Percentiles rank a stretch among this genome's conserved stretches.
These are phyloP conservation scores for Pseudomyrmex sp. DNA, from an alignment of 1,140 invertebrate species.

Conservation along the genomic window DNA sequence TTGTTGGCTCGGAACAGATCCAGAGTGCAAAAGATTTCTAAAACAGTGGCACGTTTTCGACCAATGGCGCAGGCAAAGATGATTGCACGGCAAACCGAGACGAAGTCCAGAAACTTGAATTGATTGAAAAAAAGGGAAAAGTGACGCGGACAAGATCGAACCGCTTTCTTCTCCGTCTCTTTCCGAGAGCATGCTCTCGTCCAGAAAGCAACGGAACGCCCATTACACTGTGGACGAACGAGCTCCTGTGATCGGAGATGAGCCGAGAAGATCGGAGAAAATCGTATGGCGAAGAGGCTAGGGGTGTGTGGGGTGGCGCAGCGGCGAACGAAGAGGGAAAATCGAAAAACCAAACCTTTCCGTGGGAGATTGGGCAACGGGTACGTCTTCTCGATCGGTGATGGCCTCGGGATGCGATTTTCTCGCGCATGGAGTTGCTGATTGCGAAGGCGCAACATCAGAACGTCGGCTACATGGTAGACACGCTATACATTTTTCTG, in stretches of 20 bases:
- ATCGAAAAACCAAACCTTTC: slow-evolving; percentile 68
- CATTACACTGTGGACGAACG: slow-evolving; percentile 64
- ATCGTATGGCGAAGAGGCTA: slow-evolving; percentile 23
- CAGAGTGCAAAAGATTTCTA: slow-evolving; percentile 16
- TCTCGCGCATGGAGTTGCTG: slow-evolving; percentile 66
- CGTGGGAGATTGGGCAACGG: slow-evolving; percentile 65
- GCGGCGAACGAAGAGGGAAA: slow-evolving; percentile 31
- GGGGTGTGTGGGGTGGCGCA: not conserved
- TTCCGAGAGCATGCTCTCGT: slow-evolving; percentile 17
- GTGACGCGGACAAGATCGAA: slow-evolving; percentile 13
- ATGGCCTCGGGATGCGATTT: slow-evolving; percentile 69
- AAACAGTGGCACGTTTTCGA: slow-evolving; percentile 4
- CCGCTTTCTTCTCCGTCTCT: slow-evolving; percentile 34
- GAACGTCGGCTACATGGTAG: slow-evolving; percentile 19
- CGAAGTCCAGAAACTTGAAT: slow-evolving; percentile 66
- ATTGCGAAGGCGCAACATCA: slow-evolving; percentile 63
- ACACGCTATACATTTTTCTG: slow-evolving; percentile 29
- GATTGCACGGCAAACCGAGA: slow-evolving; percentile 66
- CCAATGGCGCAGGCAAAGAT: slow-evolving; percentile 39
- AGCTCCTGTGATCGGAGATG: slow-evolving; percentile 57
- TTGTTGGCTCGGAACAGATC: not conserved
- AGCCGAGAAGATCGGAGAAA: slow-evolving; percentile 13
- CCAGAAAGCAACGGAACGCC: slow-evolving; percentile 64
- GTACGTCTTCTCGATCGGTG: slow-evolving; percentile 62
- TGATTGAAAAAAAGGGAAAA: slow-evolving; percentile 58